Evolutionary conservation across 1,140 invertebrate genomes (phyloP).

Genomic region (Akabosia matsudoensis): DNA sequence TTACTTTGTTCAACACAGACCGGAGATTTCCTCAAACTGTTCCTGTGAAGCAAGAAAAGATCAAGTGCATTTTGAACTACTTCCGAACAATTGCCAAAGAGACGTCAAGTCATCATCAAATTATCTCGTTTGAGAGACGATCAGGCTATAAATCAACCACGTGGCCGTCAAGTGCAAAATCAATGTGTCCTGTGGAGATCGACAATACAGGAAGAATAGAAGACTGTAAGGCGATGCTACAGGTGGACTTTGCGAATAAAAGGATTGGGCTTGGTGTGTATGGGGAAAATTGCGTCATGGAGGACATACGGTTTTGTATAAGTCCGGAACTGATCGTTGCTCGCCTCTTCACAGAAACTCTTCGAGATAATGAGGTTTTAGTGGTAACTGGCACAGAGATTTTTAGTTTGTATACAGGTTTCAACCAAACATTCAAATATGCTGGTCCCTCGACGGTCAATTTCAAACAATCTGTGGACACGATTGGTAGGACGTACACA

Average conservation of each 20-base stretch:
- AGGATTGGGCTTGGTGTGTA: constrained; percentile 79
- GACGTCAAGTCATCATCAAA: neutral
- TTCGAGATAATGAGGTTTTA: constrained; percentile 77
- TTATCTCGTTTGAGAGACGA: neutral
- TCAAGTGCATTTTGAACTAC: constrained; percentile 1
- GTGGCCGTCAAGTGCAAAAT: neutral
- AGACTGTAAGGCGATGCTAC: neutral
- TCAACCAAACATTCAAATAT: constrained; percentile 74
- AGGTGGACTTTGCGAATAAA: constrained; percentile 9
- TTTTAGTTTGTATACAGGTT: constrained; percentile 81
- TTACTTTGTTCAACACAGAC: neutral
- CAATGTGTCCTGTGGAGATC: neutral
- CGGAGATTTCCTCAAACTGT: neutral
- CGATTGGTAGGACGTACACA: constrained; percentile 64
- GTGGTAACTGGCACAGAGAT: constrained; percentile 77
- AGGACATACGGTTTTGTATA: constrained; percentile 94
- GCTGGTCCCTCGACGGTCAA: constrained; percentile 67
- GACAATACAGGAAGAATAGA: neutral
- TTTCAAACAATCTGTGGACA: constrained; percentile 63
- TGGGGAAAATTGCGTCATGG: constrained; percentile 83
- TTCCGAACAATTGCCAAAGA: neutral
- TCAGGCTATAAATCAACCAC: neutral
- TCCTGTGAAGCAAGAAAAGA: neutral
- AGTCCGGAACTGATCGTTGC: constrained; percentile 88
- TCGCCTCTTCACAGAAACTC: constrained; percentile 78